Conservation (phyloP, 2,888 invertebrate genomes). For the Dasysyrphus albostriatus region DNA sequence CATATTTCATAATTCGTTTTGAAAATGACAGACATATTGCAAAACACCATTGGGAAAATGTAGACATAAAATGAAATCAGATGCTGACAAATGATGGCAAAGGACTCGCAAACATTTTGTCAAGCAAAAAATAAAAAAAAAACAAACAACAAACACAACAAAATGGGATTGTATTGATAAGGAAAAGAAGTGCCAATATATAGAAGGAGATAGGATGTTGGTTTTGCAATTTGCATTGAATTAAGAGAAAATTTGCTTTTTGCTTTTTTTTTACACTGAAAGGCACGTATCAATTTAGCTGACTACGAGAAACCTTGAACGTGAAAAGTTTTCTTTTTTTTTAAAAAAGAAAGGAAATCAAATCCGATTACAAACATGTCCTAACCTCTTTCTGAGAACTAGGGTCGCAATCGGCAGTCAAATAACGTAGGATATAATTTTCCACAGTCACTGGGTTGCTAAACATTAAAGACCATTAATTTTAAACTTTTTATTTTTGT, state of each 20-base stretch:
- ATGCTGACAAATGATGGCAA: constrained; percentile 69
- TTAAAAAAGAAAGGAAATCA: neutral
- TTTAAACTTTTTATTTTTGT: neutral
- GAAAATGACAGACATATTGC: constrained; percentile 69
- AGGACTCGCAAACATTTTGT: neutral
- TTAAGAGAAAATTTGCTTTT: neutral
- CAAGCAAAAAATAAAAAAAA: neutral
- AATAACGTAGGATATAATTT: neutral
- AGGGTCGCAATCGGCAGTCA: constrained; percentile 13
- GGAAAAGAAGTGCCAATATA: neutral
- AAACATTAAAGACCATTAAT: neutral
- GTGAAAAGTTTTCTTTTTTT: constrained; percentile 1
- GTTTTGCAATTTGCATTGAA: constrained; percentile 35
- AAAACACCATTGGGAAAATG: constrained; percentile 61
- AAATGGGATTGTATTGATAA: constrained; percentile 14
- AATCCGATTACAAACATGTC: constrained; percentile 3
- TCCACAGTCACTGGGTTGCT: neutral
- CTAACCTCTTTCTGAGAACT: neutral
- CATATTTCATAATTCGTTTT: constrained; percentile 64
- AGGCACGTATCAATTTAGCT: constrained; percentile 24
- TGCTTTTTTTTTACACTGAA: neutral
- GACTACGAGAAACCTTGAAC: constrained; percentile 21
- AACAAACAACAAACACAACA: constrained; percentile 17
- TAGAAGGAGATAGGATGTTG: neutral
- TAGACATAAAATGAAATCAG: constrained; percentile 66